These are phyloP conservation scores for Lasioglossum villosulum DNA, from an alignment of 2,888 invertebrate species.

Conservation along the genomic window DNA sequence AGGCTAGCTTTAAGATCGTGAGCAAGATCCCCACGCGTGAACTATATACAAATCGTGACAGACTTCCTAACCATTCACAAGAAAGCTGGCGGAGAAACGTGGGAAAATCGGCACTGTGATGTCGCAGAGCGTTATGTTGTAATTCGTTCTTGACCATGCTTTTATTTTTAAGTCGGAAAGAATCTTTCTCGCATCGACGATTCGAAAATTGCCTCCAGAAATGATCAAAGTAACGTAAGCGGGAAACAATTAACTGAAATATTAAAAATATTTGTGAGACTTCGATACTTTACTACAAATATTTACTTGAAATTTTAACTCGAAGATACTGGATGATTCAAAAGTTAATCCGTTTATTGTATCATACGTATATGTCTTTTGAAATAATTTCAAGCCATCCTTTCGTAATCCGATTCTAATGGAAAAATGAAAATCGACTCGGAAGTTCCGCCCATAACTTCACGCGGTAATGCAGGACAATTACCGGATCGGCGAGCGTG, in stretches of 20 bases:
- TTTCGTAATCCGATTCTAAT: neutral
- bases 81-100: slow-evolving; percentile 54
- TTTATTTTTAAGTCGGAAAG: neutral
- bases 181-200: neutral
- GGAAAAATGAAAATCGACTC: neutral
- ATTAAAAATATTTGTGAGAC: neutral
- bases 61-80: slow-evolving; percentile 72
- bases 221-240: neutral
- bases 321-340: too few relatives aligned
- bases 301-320: too few relatives aligned
- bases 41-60: slow-evolving; percentile 65
- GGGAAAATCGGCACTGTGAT: slow-evolving; percentile 29
- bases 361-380: too few relatives aligned
- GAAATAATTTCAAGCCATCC: too few relatives aligned
- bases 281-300: neutral
- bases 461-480: neutral
- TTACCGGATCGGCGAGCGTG: neutral
- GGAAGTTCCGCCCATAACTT: neutral
- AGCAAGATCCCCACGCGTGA: slow-evolving; percentile 70
- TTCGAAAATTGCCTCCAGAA: neutral
- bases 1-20: slow-evolving; percentile 72
- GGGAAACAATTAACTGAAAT: neutral
- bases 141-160: neutral
- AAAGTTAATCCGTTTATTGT: too few relatives aligned
- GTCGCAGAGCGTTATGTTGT: neutral